Conservation (phyloP, 2,888 invertebrate genomes). For the Callyntrura guangdongensis region DNA sequence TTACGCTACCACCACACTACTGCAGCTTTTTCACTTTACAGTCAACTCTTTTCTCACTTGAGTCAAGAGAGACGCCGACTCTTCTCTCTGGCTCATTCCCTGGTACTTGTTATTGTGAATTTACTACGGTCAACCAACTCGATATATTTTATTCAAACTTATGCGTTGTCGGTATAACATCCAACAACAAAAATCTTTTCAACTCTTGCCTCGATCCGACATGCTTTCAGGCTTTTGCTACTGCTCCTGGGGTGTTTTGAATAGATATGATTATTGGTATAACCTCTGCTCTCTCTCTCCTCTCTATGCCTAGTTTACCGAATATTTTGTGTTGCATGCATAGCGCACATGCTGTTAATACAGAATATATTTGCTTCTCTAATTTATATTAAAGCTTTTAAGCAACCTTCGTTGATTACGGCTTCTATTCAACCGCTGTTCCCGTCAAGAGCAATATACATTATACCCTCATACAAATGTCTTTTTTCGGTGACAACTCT, state of each 20-base stretch:
- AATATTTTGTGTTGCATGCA: neutral
- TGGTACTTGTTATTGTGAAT: constrained; percentile 39
- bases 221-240: neutral
- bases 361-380: no score
- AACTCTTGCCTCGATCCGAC: neutral
- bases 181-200: neutral
- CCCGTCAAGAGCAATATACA: neutral
- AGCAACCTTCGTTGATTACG: constrained; percentile 42
- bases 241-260: neutral
- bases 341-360: neutral
- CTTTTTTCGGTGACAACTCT: constrained; percentile 48
- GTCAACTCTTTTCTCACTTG: constrained; percentile 41
- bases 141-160: neutral
- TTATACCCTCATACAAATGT: constrained; percentile 1
- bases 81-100: neutral
- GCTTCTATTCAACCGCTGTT: constrained; percentile 24
- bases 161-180: neutral
- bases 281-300: neutral
- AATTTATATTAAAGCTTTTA: neutral
- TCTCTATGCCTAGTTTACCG: neutral
- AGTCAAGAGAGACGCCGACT: constrained; percentile 12
- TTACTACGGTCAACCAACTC: constrained; percentile 36
- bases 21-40: constrained; percentile 34
- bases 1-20: neutral
- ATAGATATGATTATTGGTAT: neutral